These are phyloP conservation scores for Drosophila insularis DNA, from an alignment of 1,140 invertebrate genomes.

Conservation along the genomic window DNA sequence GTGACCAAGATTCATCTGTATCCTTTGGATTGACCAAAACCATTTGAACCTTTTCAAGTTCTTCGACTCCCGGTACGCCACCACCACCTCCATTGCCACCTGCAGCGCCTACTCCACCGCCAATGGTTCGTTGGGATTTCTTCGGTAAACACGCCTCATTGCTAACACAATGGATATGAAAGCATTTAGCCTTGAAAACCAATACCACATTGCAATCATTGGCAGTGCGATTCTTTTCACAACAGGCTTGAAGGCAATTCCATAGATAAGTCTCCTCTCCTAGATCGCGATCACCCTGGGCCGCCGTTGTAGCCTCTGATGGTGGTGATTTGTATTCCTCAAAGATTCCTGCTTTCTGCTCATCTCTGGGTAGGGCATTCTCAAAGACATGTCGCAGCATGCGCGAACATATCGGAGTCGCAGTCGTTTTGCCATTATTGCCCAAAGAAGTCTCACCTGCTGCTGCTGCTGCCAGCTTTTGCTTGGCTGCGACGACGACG, in stretches of 20 bases:
- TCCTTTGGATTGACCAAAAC: constrained; percentile 88
- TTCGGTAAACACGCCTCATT: constrained; percentile 88
- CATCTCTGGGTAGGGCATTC: constrained; percentile 66
- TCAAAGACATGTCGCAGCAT: constrained; percentile 78
- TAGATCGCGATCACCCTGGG: constrained; percentile 21
- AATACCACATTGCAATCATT: constrained; percentile 91
- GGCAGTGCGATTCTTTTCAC: constrained; percentile 81
- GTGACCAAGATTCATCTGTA: constrained; percentile 82
- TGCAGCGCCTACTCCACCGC: constrained; percentile 79
- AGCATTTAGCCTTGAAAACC: constrained; percentile 89
- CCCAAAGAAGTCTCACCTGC: constrained; percentile 16
- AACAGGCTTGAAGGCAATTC: constrained; percentile 89
- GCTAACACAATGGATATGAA: constrained; percentile 88
- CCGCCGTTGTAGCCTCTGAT: constrained; percentile 1
- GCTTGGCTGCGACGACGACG: constrained; percentile 66
- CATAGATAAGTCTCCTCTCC: constrained; percentile 69
- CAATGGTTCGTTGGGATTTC: constrained; percentile 83
- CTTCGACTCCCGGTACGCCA: constrained; percentile 35
- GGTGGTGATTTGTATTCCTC: constrained; percentile 65
- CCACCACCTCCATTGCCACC: too few species aligned
- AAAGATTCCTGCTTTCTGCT: constrained; percentile 66
- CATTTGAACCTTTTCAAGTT: constrained; percentile 86
- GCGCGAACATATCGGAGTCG: constrained; percentile 47
- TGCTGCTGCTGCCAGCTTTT: constrained; percentile 37
- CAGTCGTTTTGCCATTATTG: constrained; percentile 9